Conservation (phyloP, 35 echinoderm and acorn worm genomes). For the Diadema setosum region DNA sequence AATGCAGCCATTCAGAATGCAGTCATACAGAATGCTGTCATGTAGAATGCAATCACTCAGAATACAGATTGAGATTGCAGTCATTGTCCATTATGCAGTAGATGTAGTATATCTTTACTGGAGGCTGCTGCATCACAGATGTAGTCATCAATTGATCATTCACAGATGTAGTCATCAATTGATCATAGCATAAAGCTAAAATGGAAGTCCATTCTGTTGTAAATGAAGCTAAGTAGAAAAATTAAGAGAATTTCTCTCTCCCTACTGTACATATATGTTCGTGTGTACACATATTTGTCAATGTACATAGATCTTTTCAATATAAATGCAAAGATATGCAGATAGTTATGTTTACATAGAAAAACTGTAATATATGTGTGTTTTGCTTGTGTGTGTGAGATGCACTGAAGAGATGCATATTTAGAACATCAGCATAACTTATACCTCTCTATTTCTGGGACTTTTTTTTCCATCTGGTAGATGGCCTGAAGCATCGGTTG, state of each 20-base stretch:
- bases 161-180: too few species aligned
- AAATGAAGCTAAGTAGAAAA: too few species aligned
- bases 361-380: not conserved
- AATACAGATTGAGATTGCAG: not conserved
- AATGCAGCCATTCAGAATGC: not conserved
- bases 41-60: not conserved
- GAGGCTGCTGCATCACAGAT: too few species aligned
- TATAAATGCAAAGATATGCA: not conserved
- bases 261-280: too few species aligned
- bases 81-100: too few species aligned
- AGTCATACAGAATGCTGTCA: not conserved
- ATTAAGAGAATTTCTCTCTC: too few species aligned
- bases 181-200: too few species aligned
- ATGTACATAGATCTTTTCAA: too few species aligned
- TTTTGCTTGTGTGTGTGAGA: not conserved
- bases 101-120: too few species aligned
- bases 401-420: not conserved
- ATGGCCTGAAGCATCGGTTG: slow-evolving; percentile 77
- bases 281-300: not conserved
- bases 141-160: too few species aligned
- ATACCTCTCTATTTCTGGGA: not conserved
- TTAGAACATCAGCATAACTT: not conserved
- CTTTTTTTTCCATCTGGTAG: slow-evolving; percentile 11
- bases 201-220: too few species aligned
- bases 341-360: not conserved